These are phyloP conservation scores for Eurytoma californica DNA, from an alignment of 2,888 invertebrate species.

Conservation along the genomic window DNA sequence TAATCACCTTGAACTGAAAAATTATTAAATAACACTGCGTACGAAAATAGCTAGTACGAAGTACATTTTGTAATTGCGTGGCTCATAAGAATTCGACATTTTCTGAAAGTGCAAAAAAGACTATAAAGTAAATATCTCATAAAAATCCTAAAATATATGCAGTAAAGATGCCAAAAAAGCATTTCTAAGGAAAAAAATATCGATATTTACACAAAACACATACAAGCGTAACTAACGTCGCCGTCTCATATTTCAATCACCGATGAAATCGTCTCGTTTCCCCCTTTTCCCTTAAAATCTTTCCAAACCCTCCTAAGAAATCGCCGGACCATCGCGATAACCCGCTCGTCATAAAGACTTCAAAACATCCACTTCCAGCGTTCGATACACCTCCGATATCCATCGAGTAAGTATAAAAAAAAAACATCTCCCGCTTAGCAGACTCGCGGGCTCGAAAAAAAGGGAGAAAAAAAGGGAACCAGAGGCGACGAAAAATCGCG, in stretches of 20 bases:
- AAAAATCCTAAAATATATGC: slow-evolving; percentile 12
- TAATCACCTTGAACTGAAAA: too few relatives aligned
- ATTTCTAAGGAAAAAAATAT: neutral
- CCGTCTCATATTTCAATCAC: slow-evolving; percentile 47
- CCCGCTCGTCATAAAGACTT: slow-evolving; percentile 52
- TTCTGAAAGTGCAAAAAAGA: neutral
- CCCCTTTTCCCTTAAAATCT: neutral
- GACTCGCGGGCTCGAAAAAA: neutral
- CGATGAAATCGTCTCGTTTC: slow-evolving; percentile 12
- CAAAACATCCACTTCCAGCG: slow-evolving; percentile 49
- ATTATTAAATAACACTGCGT: too few relatives aligned
- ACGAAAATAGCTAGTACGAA: neutral
- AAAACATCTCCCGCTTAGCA: neutral
- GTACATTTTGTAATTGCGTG: neutral
- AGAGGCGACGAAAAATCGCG: slow-evolving; percentile 54
- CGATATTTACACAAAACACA: slow-evolving; percentile 39
- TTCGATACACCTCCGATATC: slow-evolving; percentile 51
- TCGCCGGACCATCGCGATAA: slow-evolving; percentile 51
- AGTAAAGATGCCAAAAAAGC: slow-evolving; percentile 11
- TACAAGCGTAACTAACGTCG: slow-evolving; percentile 29
- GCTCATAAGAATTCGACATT: neutral
- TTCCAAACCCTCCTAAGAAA: slow-evolving; percentile 11
- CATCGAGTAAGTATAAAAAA: slow-evolving; percentile 41
- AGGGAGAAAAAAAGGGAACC: slow-evolving; percentile 3
- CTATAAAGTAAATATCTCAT: neutral